Evolutionary conservation across 1,140 invertebrate genomes (phyloP), one percentile per base, ranked within the genome.

Genomic region (Polyergus mexicanus): DNA sequence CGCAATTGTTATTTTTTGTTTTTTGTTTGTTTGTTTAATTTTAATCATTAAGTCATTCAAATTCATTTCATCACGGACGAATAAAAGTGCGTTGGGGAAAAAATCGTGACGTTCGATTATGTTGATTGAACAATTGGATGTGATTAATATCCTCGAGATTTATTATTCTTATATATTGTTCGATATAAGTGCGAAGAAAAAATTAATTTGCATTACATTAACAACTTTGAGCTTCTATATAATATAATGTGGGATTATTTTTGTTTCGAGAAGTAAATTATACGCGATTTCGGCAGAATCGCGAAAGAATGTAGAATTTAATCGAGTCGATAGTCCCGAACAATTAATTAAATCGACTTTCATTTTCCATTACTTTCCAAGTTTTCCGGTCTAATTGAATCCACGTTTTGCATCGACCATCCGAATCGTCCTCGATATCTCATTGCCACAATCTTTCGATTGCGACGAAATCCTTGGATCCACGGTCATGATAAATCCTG

Each of bases 261-360:
- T 41, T 32, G 2, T 62, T 44, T 76, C n/a, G 56, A 1, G 2
- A 68, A 54, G 19, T 68, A 56, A 2, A 66, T 66, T 25, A 4
- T 35, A 7, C 10, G 8, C 10, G 4, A 71, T 71, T 66, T 54
- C 10, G 25, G 2, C 32, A n/a, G 11, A 68, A 41, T 38, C 22
- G 19, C 28, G 22, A 51, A 13, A 51, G 4, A 51, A 51, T 19
- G 16, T 25, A 25, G 19, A 60, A 68, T 22, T 11, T 41, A 58
- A 68, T 51, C 76, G 32, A 68, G 4, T 54, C 28, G 19, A 77
- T 54, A 60, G 11, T 54, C 66, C 41, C 38, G 54, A 81, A 8
- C 38, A 89, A 89, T 89, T 88, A 74, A 69, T 62, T 86, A 32
- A 32, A 32, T 32, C 77, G 85, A 89, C 51, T 78, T 85, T 78